Evolutionary conservation across 2,888 invertebrate species (phyloP).

Genomic region (Drosophila silvestris): DNA sequence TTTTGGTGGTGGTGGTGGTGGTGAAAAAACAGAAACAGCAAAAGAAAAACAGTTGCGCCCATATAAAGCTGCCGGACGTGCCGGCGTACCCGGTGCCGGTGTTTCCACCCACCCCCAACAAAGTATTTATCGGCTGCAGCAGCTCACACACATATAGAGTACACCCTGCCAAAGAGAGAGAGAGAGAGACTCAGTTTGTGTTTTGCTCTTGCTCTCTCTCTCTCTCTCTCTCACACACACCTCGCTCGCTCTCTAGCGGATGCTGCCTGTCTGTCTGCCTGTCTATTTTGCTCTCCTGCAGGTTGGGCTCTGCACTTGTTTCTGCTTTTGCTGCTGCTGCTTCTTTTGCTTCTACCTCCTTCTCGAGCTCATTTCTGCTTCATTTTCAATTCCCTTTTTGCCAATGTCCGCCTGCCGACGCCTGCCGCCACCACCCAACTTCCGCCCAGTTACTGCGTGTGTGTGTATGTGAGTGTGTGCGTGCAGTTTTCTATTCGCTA

Average conservation of each 20-base stretch:
- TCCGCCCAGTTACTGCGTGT: slow-evolving; percentile 30
- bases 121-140: slow-evolving; percentile 32
- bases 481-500: slow-evolving; percentile 49
- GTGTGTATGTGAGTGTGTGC: not conserved
- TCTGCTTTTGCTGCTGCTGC: slow-evolving; percentile 11
- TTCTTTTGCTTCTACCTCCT: slow-evolving; percentile 4
- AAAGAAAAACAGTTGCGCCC: slow-evolving; percentile 47
- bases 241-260: slow-evolving; percentile 41
- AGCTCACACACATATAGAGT: slow-evolving; percentile 23
- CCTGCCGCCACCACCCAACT: slow-evolving; percentile 39
- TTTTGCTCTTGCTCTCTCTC: slow-evolving; percentile 32
- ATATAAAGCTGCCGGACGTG: slow-evolving; percentile 35
- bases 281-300: slow-evolving; percentile 59
- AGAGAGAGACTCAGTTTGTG: slow-evolving; percentile 12
- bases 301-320: slow-evolving; percentile 64
- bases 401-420: slow-evolving; percentile 33
- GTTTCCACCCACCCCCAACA: slow-evolving; percentile 58
- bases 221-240: not conserved
- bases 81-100: slow-evolving; percentile 40
- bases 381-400: slow-evolving; percentile 54
- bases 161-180: slow-evolving; percentile 54
- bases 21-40: slow-evolving; percentile 8
- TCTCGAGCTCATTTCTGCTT: slow-evolving; percentile 16
- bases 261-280: slow-evolving; percentile 54
- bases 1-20: slow-evolving; percentile 16